Percentiles rank a stretch among this genome's conserved stretches.
phyloP scores from a whole-genome alignment of 2,888 invertebrate species.

The Nemotelus nigrinus region DNA sequence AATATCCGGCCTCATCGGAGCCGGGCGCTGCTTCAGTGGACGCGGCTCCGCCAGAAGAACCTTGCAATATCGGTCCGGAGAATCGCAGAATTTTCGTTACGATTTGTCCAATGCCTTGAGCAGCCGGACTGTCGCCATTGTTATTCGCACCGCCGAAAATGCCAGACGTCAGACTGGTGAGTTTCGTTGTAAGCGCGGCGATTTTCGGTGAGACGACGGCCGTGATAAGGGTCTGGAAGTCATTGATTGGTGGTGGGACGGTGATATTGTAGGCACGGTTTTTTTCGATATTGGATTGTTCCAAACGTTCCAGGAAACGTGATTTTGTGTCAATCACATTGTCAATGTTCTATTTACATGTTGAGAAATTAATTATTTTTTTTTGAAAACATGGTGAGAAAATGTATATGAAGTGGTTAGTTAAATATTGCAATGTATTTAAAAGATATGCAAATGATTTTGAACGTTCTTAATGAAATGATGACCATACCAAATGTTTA shows the following conservation, averaged over 20 bases:
- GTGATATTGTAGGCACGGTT: slow-evolving; percentile 80
- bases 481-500: too few species aligned
- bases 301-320: slow-evolving; percentile 74
- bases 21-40: slow-evolving; percentile 56
- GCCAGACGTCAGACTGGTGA: slow-evolving; percentile 71
- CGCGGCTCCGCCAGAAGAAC: slow-evolving; percentile 61
- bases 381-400: too few species aligned
- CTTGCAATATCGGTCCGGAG: slow-evolving; percentile 64
- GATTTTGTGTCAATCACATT: slow-evolving; percentile 84
- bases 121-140: slow-evolving; percentile 58
- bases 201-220: slow-evolving; percentile 78
- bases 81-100: slow-evolving; percentile 63
- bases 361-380: slow-evolving; percentile 1
- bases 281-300: slow-evolving; percentile 78
- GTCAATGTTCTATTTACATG: slow-evolving; percentile 77
- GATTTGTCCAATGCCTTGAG: slow-evolving; percentile 60
- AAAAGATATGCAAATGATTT: too few species aligned
- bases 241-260: slow-evolving; percentile 71
- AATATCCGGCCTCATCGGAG: slow-evolving; percentile 62
- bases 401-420: too few species aligned
- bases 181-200: slow-evolving; percentile 74
- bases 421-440: too few species aligned
- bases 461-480: too few species aligned
- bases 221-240: slow-evolving; percentile 73
- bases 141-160: slow-evolving; percentile 66